Base-by-base conservation (phyloP, 2,888 invertebrate genomes). In the Drosophila ustulata region DNA sequence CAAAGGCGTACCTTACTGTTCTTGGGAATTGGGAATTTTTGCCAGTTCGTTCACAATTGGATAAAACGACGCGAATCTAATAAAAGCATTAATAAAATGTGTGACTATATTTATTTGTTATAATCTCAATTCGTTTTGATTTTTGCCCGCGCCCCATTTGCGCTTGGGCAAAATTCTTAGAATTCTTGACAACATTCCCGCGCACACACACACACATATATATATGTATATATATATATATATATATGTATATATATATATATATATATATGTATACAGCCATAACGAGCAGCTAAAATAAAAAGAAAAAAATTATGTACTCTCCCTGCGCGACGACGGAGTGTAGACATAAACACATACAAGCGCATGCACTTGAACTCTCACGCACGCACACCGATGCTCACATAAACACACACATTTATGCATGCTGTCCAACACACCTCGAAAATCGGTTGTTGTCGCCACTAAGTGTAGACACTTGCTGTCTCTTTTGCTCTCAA, bases 181-280 rank as follows among this genome's bases (percentile, higher is more conserved):
- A 89, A 89, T 89, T 89, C 90, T 88, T 88, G 78, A 76, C 88
- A 87, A 80, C 89, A 90, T 89, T 89, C 89, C 89, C 83, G 86
- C 82, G 87, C 82, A 59, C 69, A 80, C 78, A 75, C 46, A 64
- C 82, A 85, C 82, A 61, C 69, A 78, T 72, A 75, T 2, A 18
- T 18, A 18, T 18, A 18, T 18, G 1, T 18, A 18, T 18, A 18
- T 18, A 18, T 18, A 18, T 18, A 18, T 18, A 18, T 18, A 18
- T 18, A 18, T 18, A 18, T 18, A n/a, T n/a, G n/a, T n/a, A 18
- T 18, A 18, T 18, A 18, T 18, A 18, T 18, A 18, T 18, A 18
- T 18, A 18, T 18, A 18, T 18, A 18, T 18, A 18, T 18, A 18
- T 18, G 18, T 43, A 61, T 18, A 74, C 62, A 69, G 30, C 45